These are phyloP conservation scores for Ivindomyrus marchei DNA, from an alignment of 2,113 vertebrate genomes.

Conservation along the genomic window DNA sequence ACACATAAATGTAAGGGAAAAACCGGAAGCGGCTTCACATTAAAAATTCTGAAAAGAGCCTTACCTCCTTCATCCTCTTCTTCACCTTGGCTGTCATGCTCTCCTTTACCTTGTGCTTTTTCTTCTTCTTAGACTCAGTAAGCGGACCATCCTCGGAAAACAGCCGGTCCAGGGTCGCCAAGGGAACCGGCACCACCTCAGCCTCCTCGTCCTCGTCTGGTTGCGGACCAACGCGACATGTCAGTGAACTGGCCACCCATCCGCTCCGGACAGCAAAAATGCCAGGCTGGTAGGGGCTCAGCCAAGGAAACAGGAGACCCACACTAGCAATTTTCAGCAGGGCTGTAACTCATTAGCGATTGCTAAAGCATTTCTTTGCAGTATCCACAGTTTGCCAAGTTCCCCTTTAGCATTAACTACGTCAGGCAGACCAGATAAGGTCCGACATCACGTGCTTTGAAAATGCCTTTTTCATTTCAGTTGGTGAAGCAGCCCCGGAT, in stretches of 20 bases:
- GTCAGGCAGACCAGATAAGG: background rate
- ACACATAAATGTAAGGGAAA: background rate
- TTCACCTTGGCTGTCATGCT: conserved; percentile 71
- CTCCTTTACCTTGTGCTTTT: conserved; percentile 76
- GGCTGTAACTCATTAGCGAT: background rate
- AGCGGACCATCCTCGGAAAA: conserved; percentile 67
- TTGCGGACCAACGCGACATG: conserved; percentile 13
- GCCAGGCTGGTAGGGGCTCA: background rate
- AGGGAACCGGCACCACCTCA: conserved; percentile 48
- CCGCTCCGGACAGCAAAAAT: background rate
- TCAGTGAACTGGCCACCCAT: background rate
- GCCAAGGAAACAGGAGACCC: background rate
- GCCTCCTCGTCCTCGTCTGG: conserved; percentile 74
- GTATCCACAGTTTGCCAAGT: background rate
- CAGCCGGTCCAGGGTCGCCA: conserved; percentile 69
- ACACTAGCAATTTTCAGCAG: background rate
- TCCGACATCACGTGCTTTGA: background rate
- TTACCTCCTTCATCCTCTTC: conserved; percentile 80
- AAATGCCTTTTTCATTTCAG: background rate
- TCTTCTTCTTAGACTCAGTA: conserved; percentile 72
- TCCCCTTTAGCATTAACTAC: background rate
- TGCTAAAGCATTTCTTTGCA: background rate
- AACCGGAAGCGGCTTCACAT: background rate
- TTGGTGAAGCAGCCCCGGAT: background rate
- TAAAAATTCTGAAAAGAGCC: background rate